phyloP scores from a whole-genome alignment of 2,797 vertebrate genomes.

The Pipistrellus nathusii region DNA sequence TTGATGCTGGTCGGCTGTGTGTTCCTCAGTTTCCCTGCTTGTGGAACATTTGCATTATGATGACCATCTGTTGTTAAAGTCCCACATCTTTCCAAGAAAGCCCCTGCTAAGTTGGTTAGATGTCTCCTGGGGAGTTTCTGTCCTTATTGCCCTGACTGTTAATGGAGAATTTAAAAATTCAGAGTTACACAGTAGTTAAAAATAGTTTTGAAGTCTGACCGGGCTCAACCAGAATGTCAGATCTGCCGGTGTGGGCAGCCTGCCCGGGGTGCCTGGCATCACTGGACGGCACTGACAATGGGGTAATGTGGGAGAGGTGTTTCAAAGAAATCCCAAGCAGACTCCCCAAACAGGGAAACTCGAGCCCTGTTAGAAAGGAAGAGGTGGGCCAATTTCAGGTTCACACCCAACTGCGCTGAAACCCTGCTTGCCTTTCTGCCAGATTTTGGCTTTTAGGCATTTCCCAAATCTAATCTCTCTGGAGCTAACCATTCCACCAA shows the following conservation, averaged over 20 bases:
- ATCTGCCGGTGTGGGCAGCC: not conserved
- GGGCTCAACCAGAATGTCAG: conserved; percentile 31
- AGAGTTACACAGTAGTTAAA: conserved; percentile 57
- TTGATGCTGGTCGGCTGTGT: not conserved
- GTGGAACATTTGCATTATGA: not conserved
- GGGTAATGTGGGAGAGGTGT: not conserved
- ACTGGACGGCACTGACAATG: not conserved
- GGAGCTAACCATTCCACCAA: not conserved
- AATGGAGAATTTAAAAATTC: conserved; percentile 41
- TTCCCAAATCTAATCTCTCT: conserved; percentile 25
- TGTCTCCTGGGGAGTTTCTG: conserved; percentile 6
- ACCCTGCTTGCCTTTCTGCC: not conserved
- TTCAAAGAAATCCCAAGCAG: not conserved
- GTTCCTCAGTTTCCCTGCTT: conserved; percentile 24
- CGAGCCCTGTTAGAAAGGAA: not conserved
- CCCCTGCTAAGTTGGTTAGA: not conserved
- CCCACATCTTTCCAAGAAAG: conserved; percentile 1
- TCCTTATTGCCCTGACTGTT: not conserved
- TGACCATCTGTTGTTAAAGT: conserved; percentile 6
- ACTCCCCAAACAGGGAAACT: not conserved
- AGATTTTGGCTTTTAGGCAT: not conserved
- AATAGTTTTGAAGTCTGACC: conserved; percentile 66
- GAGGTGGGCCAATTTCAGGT: not conserved
- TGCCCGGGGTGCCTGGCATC: not conserved
- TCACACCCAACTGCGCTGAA: not conserved